phyloP scores from a whole-genome alignment of 2,797 vertebrate genomes.

The Enoplosus armatus region DNA sequence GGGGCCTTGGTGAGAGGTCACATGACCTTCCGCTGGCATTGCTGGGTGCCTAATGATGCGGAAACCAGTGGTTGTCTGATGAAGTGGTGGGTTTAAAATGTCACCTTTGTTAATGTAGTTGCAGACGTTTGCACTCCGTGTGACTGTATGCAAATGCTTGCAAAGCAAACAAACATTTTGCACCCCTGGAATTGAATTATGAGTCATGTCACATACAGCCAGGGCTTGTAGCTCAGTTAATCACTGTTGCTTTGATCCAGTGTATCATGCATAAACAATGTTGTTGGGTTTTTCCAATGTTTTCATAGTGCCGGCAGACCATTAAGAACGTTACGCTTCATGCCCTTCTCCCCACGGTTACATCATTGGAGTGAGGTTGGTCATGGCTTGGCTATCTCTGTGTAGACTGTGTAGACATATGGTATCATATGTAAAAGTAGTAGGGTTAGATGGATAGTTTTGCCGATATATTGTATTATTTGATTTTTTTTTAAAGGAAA shows the following conservation, averaged over 20 bases:
- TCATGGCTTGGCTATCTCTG: neutral
- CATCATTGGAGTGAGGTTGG: neutral
- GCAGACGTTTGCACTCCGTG: neutral
- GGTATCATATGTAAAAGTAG: neutral
- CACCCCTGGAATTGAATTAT: constrained; percentile 5
- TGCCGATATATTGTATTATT: neutral
- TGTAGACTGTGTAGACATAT: neutral
- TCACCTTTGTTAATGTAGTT: neutral
- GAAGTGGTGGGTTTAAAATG: neutral
- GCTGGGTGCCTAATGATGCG: constrained; percentile 14
- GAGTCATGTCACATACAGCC: constrained; percentile 5
- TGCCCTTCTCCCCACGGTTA: constrained; percentile 2
- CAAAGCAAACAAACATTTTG: constrained; percentile 18
- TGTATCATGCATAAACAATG: constrained; percentile 28
- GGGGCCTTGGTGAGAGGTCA: neutral
- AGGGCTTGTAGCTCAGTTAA: neutral
- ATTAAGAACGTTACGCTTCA: neutral
- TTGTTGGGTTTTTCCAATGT: constrained; percentile 12
- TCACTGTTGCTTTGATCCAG: constrained; percentile 32
- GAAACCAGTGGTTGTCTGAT: constrained; percentile 5
- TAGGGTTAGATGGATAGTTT: neutral
- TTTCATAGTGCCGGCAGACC: constrained; percentile 12
- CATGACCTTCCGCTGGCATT: neutral
- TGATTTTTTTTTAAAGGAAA: neutral
- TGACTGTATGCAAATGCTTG: neutral